These are phyloP conservation scores for Sturnus vulgaris DNA, from an alignment of 2,113 vertebrate species.

Conservation along the genomic window DNA sequence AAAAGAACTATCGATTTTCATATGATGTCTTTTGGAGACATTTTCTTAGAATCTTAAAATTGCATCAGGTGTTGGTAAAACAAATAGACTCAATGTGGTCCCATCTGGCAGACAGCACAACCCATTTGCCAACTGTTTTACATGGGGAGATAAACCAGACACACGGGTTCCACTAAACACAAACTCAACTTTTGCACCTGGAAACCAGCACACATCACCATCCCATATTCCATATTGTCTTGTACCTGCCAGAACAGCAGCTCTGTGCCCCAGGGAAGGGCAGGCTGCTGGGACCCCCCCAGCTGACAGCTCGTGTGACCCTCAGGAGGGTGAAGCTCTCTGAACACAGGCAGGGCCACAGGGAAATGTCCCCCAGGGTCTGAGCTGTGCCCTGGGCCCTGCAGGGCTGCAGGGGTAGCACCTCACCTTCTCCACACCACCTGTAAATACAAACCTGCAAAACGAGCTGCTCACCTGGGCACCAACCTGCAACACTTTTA, in stretches of 20 bases:
- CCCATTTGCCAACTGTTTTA: not conserved
- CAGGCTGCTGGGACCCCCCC: not conserved
- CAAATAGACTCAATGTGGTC: not conserved
- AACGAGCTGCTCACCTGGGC: not conserved
- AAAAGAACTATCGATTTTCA: slow-evolving; percentile 40
- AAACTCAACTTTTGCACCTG: not conserved
- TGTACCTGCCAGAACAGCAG: not conserved
- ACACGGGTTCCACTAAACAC: not conserved
- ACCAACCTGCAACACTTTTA: not conserved
- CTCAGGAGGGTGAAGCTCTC: not conserved
- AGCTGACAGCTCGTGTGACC: not conserved
- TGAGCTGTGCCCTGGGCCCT: rapidly evolving
- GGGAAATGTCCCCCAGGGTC: not conserved
- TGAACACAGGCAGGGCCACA: not conserved
- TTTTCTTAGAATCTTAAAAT: slow-evolving; percentile 30
- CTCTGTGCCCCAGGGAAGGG: not conserved
- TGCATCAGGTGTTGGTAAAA: not conserved
- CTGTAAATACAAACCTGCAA: not conserved
- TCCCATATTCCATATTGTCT: not conserved
- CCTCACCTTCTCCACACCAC: not conserved
- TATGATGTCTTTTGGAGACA: not conserved
- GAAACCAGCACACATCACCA: not conserved
- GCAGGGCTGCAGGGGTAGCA: not conserved
- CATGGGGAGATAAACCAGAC: not conserved
- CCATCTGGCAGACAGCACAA: not conserved